Conservation (phyloP, 2,888 invertebrate species). For the Liodrosophila aerea region DNA sequence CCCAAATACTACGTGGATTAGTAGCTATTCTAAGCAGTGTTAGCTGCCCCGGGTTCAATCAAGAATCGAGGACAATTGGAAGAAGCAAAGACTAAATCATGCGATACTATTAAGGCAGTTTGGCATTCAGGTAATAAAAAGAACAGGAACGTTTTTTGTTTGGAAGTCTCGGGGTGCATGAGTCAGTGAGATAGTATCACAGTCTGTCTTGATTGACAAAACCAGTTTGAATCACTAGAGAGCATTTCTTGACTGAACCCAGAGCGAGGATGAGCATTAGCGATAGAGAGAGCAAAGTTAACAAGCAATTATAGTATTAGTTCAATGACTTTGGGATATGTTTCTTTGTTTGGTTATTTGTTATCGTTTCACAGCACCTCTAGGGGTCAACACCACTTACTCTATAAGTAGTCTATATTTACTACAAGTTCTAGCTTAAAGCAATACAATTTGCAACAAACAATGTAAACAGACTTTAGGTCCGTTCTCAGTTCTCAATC, state of each 20-base stretch:
- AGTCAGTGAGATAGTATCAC: constrained; percentile 43
- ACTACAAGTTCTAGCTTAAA: not conserved
- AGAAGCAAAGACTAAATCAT: constrained; percentile 13
- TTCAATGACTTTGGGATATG: constrained; percentile 38
- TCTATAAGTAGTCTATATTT: not conserved
- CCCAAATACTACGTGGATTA: constrained; percentile 36
- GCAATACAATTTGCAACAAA: constrained; percentile 26
- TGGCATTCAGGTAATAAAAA: constrained; percentile 35
- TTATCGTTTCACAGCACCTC: constrained; percentile 36
- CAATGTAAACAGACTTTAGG: constrained; percentile 53
- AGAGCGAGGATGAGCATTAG: not conserved
- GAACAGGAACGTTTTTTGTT: constrained; percentile 44
- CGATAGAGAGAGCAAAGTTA: not conserved
- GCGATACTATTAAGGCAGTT: constrained; percentile 13
- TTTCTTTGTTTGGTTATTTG: constrained; percentile 19
- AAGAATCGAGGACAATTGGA: constrained; percentile 16
- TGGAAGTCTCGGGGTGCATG: constrained; percentile 41
- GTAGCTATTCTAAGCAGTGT: too few species aligned
- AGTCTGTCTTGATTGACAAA: constrained; percentile 36
- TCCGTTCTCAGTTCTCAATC: constrained; percentile 43
- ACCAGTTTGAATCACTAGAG: constrained; percentile 17
- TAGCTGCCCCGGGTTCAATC: constrained; percentile 14
- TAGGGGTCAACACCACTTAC: constrained; percentile 6
- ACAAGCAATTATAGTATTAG: constrained; percentile 33
- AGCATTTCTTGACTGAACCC: not conserved